A percentile compares a stretch with the other conserved stretches of the same genome.
These are phyloP conservation scores for Engraulis encrasicolus DNA, from an alignment of 2,113 vertebrate species.

Conservation along the genomic window DNA sequence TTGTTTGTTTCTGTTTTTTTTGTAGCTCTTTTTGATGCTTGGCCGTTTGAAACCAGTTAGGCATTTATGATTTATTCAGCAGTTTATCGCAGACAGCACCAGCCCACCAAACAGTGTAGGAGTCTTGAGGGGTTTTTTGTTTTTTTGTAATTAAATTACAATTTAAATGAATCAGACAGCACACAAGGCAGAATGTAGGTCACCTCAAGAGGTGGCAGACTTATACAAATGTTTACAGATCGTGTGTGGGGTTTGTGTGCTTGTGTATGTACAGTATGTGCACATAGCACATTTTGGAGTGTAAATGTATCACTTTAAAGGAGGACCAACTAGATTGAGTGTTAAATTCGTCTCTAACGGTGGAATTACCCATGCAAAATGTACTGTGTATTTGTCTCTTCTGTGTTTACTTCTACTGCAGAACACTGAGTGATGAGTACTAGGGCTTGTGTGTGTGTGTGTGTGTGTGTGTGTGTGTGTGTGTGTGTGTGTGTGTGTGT, in stretches of 20 bases:
- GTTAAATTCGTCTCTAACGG: no score
- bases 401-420: no score
- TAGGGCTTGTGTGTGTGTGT: no score
- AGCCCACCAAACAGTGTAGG: neutral
- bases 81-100: neutral
- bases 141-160: no score
- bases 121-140: slow-evolving; percentile 2
- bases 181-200: neutral
- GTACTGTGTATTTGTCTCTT: no score
- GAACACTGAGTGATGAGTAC: no score
- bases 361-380: no score
- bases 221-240: neutral
- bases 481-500: neutral
- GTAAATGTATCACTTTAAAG: no score
- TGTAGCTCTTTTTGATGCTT: neutral
- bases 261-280: no score
- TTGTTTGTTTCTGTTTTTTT: no score
- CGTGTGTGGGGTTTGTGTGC: neutral
- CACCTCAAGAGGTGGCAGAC: neutral
- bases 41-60: neutral
- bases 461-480: neutral
- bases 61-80: neutral
- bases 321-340: no score
- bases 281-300: no score
- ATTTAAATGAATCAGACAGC: neutral